phyloP scores from a whole-genome alignment of 2,888 invertebrate species.

The Chirona hameri region DNA sequence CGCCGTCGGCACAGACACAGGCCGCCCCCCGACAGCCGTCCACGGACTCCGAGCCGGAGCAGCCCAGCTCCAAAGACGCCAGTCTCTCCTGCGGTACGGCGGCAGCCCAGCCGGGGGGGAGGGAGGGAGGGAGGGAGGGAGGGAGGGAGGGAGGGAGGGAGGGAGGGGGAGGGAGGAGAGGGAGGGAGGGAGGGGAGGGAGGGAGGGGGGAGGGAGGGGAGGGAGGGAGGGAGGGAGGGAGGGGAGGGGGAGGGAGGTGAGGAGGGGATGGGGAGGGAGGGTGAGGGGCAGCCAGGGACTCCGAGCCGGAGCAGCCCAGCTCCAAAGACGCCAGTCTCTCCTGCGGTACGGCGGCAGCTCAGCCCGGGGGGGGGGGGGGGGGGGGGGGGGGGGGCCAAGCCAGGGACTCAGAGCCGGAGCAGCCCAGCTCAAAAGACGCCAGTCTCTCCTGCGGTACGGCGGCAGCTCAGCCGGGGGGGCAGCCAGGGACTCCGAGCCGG shows the following conservation, averaged over 20 bases:
- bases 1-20: too few species aligned
- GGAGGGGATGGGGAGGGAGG: too few species aligned
- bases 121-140: too few species aligned
- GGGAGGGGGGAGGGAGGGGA: constrained; percentile 28
- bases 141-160: too few species aligned
- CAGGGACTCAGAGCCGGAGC: not conserved
- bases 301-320: not conserved
- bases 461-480: too few species aligned
- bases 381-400: constrained; percentile 22
- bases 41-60: constrained; percentile 1
- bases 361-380: not conserved
- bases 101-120: too few species aligned
- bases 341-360: too few species aligned
- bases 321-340: not conserved
- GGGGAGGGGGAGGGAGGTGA: too few species aligned
- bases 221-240: too few species aligned
- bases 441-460: too few species aligned
- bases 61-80: not conserved
- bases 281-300: not conserved
- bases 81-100: not conserved
- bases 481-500: not conserved
- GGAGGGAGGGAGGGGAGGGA: not conserved
- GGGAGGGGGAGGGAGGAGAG: constrained; percentile 30
- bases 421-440: not conserved
- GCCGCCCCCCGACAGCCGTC: constrained; percentile 33